Percentiles rank a stretch among this genome's conserved stretches.
These are phyloP conservation scores for Onthophagus sagittarius DNA, from an alignment of 2,888 invertebrate genomes.

Conservation along the genomic window DNA sequence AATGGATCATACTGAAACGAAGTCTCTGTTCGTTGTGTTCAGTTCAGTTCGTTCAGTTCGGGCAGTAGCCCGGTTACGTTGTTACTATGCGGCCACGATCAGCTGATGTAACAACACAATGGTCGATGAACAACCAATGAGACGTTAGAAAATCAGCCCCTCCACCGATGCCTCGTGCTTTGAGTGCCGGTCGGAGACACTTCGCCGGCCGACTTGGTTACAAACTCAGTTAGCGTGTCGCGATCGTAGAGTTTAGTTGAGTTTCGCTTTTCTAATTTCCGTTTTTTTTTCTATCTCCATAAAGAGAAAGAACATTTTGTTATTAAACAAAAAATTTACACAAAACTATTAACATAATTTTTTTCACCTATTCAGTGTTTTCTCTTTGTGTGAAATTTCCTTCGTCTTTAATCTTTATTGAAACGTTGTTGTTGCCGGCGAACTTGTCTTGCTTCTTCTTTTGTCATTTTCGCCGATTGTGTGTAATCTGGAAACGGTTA, in stretches of 20 bases:
- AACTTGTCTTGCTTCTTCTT: background rate
- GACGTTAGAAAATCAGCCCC: conserved; percentile 28
- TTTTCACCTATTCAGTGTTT: background rate
- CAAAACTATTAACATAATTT: conserved; percentile 14
- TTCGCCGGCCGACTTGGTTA: conserved; percentile 23
- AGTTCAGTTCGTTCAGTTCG: background rate
- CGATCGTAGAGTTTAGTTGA: conserved; percentile 29
- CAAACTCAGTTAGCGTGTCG: conserved; percentile 25
- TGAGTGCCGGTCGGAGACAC: conserved; percentile 26
- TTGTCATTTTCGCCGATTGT: background rate
- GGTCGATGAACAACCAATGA: conserved; percentile 37
- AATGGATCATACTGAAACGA: background rate
- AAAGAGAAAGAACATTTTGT: background rate
- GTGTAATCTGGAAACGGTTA: conserved; percentile 9
- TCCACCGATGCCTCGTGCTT: conserved; percentile 26
- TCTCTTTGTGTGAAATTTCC: background rate
- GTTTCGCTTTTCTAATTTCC: background rate
- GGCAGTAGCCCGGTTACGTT: conserved; percentile 21
- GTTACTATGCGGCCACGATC: conserved; percentile 36
- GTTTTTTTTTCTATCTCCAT: background rate
- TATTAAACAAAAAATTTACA: background rate
- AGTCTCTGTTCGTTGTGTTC: too few relatives aligned
- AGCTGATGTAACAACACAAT: conserved; percentile 38
- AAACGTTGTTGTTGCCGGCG: background rate
- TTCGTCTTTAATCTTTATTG: background rate